These are phyloP conservation scores for Xerus rutilus DNA, from an alignment of 2,797 vertebrate species.

Conservation along the genomic window DNA sequence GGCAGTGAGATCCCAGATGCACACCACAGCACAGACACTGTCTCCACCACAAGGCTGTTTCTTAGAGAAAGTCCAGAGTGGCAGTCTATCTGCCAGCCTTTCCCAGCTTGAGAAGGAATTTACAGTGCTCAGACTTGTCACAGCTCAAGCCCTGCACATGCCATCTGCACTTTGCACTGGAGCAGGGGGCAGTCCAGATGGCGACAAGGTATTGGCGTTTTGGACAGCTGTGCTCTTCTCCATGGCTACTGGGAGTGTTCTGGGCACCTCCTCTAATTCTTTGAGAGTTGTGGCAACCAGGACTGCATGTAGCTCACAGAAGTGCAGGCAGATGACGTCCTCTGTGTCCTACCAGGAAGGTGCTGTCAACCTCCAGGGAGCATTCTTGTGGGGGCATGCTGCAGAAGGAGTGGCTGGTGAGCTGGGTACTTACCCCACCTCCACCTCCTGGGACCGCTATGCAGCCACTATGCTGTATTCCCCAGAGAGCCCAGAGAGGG, in stretches of 20 bases:
- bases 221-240: conserved; percentile 12
- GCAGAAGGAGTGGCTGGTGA: background rate
- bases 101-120: background rate
- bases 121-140: background rate
- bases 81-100: background rate
- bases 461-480: background rate
- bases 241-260: background rate
- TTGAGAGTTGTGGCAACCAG: background rate
- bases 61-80: background rate
- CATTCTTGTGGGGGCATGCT: background rate
- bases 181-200: background rate
- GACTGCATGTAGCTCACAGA: background rate
- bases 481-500: background rate
- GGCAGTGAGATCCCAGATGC: background rate
- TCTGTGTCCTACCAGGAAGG: background rate
- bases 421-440: background rate
- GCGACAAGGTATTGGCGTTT: background rate
- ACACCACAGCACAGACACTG: fast-evolving
- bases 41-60: fast-evolving
- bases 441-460: too few relatives aligned
- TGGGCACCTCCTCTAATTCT: background rate
- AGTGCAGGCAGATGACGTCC: fast-evolving
- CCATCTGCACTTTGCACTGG: background rate
- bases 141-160: background rate
- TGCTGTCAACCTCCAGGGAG: fast-evolving